Conservation (phyloP, 2,113 vertebrate species). For the Ascaphus truei region DNA sequence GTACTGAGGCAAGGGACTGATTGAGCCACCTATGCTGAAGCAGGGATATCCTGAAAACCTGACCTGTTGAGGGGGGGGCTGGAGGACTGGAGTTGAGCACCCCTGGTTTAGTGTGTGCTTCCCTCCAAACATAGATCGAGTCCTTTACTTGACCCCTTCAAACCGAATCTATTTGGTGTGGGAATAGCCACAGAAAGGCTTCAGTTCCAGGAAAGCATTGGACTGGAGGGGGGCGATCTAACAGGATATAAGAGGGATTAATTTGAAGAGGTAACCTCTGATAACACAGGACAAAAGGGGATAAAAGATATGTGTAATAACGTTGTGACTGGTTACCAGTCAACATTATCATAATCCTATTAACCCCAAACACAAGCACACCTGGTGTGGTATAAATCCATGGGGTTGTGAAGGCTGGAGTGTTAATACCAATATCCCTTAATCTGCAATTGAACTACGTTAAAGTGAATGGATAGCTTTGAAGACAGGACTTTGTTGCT, state of each 20-base stretch:
- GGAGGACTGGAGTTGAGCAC: too few relatives aligned
- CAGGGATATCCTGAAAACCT: too few relatives aligned
- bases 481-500: background rate
- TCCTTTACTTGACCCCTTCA: constrained; percentile 16
- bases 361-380: constrained; percentile 28
- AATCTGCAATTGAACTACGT: constrained; percentile 26
- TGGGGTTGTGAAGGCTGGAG: background rate
- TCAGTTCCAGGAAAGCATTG: constrained; percentile 12
- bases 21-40: too few relatives aligned
- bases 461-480: constrained; percentile 11
- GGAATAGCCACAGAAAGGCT: constrained; percentile 1
- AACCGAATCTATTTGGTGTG: constrained; percentile 17
- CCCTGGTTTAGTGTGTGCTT: background rate
- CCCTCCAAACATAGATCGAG: background rate
- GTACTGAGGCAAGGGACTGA: too few relatives aligned
- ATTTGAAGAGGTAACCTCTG: constrained; percentile 24
- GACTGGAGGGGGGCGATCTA: background rate
- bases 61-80: too few relatives aligned
- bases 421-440: constrained; percentile 5
- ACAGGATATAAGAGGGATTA: constrained; percentile 26
- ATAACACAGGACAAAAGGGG: constrained; percentile 24
- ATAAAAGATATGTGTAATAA: constrained; percentile 28
- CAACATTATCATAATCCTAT: constrained; percentile 36
- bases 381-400: constrained; percentile 16
- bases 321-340: constrained; percentile 17